Conservation (phyloP, 1,140 invertebrate species). For the Tyrophagus putrescentiae region DNA sequence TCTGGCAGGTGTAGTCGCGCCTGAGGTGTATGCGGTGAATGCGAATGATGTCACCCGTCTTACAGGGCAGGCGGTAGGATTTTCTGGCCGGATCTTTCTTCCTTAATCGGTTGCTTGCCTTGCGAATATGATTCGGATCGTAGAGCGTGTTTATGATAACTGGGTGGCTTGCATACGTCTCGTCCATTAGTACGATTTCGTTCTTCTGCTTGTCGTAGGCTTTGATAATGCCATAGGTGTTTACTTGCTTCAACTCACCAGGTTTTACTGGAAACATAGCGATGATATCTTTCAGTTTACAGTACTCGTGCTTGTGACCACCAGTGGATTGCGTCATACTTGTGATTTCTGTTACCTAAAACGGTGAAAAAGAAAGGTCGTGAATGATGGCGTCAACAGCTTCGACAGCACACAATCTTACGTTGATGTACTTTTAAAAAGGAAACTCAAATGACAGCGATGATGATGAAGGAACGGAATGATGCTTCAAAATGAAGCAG, state of each 20-base stretch:
- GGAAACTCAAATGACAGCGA: too few species aligned
- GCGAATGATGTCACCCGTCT: slow-evolving; percentile 7
- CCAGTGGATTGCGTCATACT: background rate
- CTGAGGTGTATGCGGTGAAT: background rate
- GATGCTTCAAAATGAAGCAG: too few species aligned
- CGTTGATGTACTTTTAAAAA: too few species aligned
- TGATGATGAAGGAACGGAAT: too few species aligned
- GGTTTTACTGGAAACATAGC: background rate
- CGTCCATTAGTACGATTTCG: background rate
- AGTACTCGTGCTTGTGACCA: background rate
- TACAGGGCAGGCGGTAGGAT: background rate
- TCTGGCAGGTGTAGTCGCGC: background rate
- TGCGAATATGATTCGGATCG: background rate
- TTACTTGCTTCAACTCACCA: background rate
- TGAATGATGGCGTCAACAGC: too few species aligned
- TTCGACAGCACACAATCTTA: too few species aligned
- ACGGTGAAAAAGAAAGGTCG: background rate
- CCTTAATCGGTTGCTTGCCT: too few species aligned
- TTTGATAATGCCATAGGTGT: background rate
- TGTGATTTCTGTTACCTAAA: background rate
- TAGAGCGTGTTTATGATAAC: background rate
- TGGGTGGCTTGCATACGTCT: too few species aligned
- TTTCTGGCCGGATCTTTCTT: background rate
- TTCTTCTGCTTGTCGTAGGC: background rate
- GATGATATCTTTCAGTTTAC: background rate